These are phyloP conservation scores for Acrossocheilus fasciatus DNA, from an alignment of 2,797 vertebrate genomes.

Conservation along the genomic window DNA sequence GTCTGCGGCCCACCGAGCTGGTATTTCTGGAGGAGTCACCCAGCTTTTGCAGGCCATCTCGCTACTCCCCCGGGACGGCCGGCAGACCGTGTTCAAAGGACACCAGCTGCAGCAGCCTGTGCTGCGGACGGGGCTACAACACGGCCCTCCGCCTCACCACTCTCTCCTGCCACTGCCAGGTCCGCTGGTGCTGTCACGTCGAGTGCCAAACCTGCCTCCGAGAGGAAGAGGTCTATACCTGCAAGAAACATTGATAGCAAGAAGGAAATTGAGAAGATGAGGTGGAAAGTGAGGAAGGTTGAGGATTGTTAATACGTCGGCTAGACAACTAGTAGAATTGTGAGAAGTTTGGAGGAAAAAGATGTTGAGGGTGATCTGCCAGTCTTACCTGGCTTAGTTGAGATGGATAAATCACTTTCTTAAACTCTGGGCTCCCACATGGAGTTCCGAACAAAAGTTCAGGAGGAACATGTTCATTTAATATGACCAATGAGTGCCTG, in stretches of 20 bases:
- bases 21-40: slow-evolving; percentile 97
- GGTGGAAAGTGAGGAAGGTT: neutral
- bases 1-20: slow-evolving; percentile 82
- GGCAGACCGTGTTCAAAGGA: slow-evolving; percentile 91
- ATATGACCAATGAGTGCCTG: neutral
- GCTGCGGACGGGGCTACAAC: slow-evolving; percentile 96
- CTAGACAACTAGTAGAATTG: slow-evolving; percentile 37
- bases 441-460: neutral
- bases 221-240: slow-evolving; percentile 96
- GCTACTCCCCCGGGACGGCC: slow-evolving; percentile 90
- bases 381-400: neutral
- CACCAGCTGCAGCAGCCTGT: slow-evolving; percentile 93
- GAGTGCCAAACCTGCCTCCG: slow-evolving; percentile 95
- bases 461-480: neutral
- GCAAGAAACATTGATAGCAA: slow-evolving; percentile 80
- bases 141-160: slow-evolving; percentile 92
- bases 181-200: slow-evolving; percentile 98
- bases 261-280: slow-evolving; percentile 6
- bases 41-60: slow-evolving; percentile 93
- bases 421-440: slow-evolving; percentile 32
- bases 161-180: slow-evolving; percentile 96
- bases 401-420: slow-evolving; percentile 34
- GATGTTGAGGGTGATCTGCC: neutral
- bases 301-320: neutral
- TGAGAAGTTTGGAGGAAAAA: neutral